Percentiles rank a stretch among this genome's conserved stretches.
phyloP scores from a whole-genome alignment of 2,888 invertebrate species.

The Thyatira batis region DNA sequence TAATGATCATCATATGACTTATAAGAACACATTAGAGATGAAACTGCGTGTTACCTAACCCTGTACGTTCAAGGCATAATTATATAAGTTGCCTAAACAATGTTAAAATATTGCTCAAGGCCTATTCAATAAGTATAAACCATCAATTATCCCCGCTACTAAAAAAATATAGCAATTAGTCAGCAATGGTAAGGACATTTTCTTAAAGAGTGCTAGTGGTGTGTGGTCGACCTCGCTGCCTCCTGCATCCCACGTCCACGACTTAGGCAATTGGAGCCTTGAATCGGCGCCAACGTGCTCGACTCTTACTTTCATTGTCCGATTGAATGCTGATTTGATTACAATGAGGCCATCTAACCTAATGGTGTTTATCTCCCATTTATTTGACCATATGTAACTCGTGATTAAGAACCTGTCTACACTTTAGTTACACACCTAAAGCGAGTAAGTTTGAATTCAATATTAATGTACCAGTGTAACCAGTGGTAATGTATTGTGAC shows the following conservation, averaged over 20 bases:
- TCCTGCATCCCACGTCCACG: conserved; percentile 66
- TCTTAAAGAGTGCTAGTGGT: conserved; percentile 8
- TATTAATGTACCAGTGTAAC: too few relatives aligned
- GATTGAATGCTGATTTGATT: conserved; percentile 57
- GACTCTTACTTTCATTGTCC: conserved; percentile 74
- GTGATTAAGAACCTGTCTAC: not conserved
- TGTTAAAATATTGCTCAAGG: not conserved
- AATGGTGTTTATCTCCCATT: conserved; percentile 30
- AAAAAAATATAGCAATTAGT: not conserved
- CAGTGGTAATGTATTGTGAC: too few relatives aligned
- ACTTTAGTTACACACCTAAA: not conserved
- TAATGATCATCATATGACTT: too few relatives aligned
- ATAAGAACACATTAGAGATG: too few relatives aligned
- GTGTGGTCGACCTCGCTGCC: conserved; percentile 45
- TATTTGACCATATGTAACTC: not conserved
- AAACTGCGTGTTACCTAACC: too few relatives aligned
- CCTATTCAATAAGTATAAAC: not conserved
- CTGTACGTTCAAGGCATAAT: too few relatives aligned
- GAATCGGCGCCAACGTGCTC: conserved; percentile 64
- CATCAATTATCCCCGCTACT: not conserved
- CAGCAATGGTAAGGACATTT: conserved; percentile 16
- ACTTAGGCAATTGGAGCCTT: conserved; percentile 68
- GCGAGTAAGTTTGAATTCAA: not conserved
- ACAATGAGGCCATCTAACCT: conserved; percentile 52
- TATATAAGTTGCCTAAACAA: not conserved